Conservation (phyloP, 2,888 invertebrate species). For the Drosophila yooni region DNA sequence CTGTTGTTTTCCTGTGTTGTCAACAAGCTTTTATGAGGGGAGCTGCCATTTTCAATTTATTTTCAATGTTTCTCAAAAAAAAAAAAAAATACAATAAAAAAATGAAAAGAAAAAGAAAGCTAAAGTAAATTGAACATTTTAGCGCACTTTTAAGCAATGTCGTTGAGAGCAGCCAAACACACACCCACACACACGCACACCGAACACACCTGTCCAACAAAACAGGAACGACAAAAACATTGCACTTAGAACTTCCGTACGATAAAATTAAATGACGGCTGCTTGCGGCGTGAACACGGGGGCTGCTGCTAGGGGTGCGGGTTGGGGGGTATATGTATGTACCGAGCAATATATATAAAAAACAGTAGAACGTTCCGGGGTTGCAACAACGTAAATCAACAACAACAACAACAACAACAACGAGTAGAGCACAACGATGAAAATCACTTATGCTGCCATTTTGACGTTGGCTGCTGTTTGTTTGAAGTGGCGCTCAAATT, state of each 20-base stretch:
- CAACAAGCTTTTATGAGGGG: conserved; percentile 61
- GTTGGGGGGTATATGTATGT: not conserved
- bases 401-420: conserved; percentile 32
- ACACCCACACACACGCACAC: conserved; percentile 13
- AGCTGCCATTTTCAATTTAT: conserved; percentile 74
- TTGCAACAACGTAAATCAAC: conserved; percentile 36
- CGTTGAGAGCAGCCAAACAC: conserved; percentile 20
- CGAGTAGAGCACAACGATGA: conserved; percentile 11
- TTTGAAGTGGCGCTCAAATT: conserved; percentile 74
- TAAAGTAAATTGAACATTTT: conserved; percentile 81
- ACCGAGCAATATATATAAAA: conserved; percentile 69
- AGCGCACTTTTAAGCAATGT: conserved; percentile 79
- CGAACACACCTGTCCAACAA: conserved; percentile 66
- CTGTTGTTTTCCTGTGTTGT: conserved; percentile 49
- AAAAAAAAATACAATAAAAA: not conserved
- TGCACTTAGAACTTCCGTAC: conserved; percentile 81
- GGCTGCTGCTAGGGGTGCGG: not conserved
- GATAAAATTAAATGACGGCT: conserved; percentile 80
- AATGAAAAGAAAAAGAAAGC: conserved; percentile 34
- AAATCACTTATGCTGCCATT: conserved; percentile 75
- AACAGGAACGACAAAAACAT: conserved; percentile 47
- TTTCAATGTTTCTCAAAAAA: conserved; percentile 68
- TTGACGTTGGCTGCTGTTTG: conserved; percentile 61
- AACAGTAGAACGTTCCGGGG: conserved; percentile 32
- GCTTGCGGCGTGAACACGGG: conserved; percentile 26